Evolutionary conservation across 2,113 vertebrate species (phyloP), one percentile per base, ranked within the genome.

Genomic region (Rhinopomastus cyanomelas): DNA sequence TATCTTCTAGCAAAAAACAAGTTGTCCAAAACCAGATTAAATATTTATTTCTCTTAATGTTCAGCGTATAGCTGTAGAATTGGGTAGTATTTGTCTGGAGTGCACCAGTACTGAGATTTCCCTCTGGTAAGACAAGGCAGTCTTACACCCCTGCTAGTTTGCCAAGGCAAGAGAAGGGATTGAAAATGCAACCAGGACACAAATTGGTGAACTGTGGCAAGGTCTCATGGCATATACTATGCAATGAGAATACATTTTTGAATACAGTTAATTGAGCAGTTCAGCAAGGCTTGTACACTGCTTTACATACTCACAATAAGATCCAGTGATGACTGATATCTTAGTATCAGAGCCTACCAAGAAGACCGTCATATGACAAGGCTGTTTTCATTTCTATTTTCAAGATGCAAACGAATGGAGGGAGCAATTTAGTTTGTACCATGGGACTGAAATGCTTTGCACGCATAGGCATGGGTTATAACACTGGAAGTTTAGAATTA

Each of bases 11-110:
- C 51, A 93, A 76, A 90, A 90, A 83, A 2, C 16, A 30, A 64
- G 49, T 32, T 39, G 16, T 78, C 5, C 13, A 23, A 78, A 85
- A 81, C 32, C n/a, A 46, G 0, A 0, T 87, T 65, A 80, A 73
- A 51, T 87, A 85, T 87, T 79, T 92, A 76, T 91, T 67, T 21
- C 36, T 93, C 53, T 84, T 84, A 78, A 60, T 83, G 86, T 77
- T 84, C 27, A 65, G 57, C 48, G 5, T 79, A 16, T 61, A 68
- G 42, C 59, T 87, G 46, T 46, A 61, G 69, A 90, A 65, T 42
- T 81, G 65, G 69, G 26, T 51, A 34, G 71, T 59, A 19, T 85
- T 77, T 88, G 8, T 88, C 71, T 93, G 88, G 8, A 81, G n/a
- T 60, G 44, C n/a, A 55, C 15, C 19, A 42, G 22, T 71, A 52